Percentiles rank a stretch among this genome's conserved stretches.
Conservation (phyloP, 2,888 invertebrate genomes). For the Cyaniris semiargus region DNA sequence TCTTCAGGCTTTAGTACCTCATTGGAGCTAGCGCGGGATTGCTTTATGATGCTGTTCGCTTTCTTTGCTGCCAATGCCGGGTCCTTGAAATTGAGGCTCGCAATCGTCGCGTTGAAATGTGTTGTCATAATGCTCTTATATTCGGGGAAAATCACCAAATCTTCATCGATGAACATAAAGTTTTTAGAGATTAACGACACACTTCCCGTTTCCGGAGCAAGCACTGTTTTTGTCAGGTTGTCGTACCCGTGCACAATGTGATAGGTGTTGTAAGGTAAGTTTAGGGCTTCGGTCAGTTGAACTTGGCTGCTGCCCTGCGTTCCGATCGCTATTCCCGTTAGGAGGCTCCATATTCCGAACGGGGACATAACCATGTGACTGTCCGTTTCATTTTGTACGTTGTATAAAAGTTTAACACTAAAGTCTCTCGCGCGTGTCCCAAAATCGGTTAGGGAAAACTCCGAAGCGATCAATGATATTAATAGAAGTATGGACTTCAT, state of each 20-base stretch:
- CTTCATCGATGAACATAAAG: constrained; percentile 66
- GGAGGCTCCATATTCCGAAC: constrained; percentile 71
- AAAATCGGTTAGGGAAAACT: constrained; percentile 55
- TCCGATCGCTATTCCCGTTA: constrained; percentile 68
- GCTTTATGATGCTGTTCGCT: constrained; percentile 65
- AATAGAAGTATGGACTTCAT: constrained; percentile 33
- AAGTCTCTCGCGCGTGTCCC: constrained; percentile 66
- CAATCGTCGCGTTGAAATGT: constrained; percentile 59
- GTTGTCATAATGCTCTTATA: constrained; percentile 53
- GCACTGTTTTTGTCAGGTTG: constrained; percentile 52
- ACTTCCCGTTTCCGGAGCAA: constrained; percentile 55
- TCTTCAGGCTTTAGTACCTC: constrained; percentile 73
- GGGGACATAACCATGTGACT: constrained; percentile 72
- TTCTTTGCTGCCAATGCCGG: constrained; percentile 56
- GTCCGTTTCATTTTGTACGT: constrained; percentile 59
- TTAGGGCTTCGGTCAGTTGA: constrained; percentile 60
- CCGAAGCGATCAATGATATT: constrained; percentile 34
- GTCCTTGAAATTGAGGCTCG: constrained; percentile 60
- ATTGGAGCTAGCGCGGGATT: constrained; percentile 59
- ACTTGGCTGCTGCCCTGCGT: constrained; percentile 59
- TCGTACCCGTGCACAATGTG: constrained; percentile 53
- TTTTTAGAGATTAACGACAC: constrained; percentile 62
- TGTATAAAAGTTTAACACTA: constrained; percentile 64
- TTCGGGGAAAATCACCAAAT: constrained; percentile 54
- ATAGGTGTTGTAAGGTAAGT: constrained; percentile 54